A percentile compares a stretch with the other conserved stretches of the same genome.
phyloP scores from a whole-genome alignment of 2,797 vertebrate species.

The Sebastes itinus region DNA sequence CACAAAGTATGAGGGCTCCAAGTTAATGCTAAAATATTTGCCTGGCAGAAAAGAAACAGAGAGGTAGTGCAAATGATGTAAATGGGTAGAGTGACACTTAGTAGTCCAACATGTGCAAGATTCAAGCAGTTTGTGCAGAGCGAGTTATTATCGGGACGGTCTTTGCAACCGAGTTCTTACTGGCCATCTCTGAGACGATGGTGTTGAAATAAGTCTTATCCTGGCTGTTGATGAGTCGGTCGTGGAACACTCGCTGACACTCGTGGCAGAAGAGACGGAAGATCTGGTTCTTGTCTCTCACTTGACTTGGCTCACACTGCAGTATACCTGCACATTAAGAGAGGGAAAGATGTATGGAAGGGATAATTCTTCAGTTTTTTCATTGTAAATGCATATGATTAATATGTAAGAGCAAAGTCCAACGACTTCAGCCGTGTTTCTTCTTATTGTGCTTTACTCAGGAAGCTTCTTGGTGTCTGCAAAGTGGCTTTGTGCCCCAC shows the following conservation, averaged over 20 bases:
- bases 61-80: not conserved
- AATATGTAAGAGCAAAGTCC: not conserved
- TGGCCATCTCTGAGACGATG: conserved; percentile 87
- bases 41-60: conserved; percentile 72
- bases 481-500: too few relatives aligned
- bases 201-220: conserved; percentile 88
- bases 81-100: not conserved
- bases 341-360: not conserved
- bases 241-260: conserved; percentile 88
- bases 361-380: not conserved
- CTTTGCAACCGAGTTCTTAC: conserved; percentile 67
- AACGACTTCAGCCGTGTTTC: too few relatives aligned
- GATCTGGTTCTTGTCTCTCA: conserved; percentile 85
- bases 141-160: not conserved
- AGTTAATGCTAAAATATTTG: conserved; percentile 84
- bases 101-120: not conserved
- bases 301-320: conserved; percentile 82
- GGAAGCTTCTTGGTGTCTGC: too few relatives aligned
- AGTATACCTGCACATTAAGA: conserved; percentile 79
- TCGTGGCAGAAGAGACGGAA: conserved; percentile 90
- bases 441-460: too few relatives aligned
- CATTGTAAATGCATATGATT: not conserved
- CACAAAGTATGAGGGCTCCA: conserved; percentile 84
- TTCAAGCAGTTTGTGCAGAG: not conserved
- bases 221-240: conserved; percentile 87